Conservation (phyloP, 2,113 vertebrate genomes). For the Eptesicus fuscus region DNA sequence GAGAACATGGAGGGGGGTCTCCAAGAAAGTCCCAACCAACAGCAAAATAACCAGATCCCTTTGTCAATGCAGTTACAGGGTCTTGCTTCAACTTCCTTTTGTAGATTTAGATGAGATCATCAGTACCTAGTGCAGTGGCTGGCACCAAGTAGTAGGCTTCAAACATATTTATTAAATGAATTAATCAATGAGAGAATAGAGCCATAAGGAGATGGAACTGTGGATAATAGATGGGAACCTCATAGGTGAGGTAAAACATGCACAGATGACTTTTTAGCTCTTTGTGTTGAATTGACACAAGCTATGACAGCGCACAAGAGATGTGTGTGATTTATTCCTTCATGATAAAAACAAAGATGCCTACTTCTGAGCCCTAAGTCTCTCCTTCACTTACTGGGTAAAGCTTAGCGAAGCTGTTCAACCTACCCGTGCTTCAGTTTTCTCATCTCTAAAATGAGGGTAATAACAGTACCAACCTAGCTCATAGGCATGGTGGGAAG, state of each 20-base stretch:
- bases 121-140: background rate
- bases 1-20: background rate
- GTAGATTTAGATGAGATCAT: conserved; percentile 12
- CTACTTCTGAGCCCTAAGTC: background rate
- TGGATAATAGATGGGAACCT: background rate
- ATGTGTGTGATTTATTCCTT: background rate
- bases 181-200: background rate
- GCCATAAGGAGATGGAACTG: background rate
- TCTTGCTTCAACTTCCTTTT: conserved; percentile 29
- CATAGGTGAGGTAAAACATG: background rate
- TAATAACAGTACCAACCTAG: background rate
- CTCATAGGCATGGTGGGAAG: background rate
- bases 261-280: background rate
- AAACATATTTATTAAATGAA: conserved; percentile 38
- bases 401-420: background rate
- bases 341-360: background rate
- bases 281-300: background rate
- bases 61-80: conserved; percentile 21
- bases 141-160: background rate
- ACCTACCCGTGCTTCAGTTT: background rate
- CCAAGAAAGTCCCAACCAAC: background rate
- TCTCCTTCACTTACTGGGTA: background rate
- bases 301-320: background rate
- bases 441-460: background rate
- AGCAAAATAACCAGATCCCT: conserved; percentile 7